Conservation (phyloP, 2,113 vertebrate genomes). For the Rallus limicola region DNA sequence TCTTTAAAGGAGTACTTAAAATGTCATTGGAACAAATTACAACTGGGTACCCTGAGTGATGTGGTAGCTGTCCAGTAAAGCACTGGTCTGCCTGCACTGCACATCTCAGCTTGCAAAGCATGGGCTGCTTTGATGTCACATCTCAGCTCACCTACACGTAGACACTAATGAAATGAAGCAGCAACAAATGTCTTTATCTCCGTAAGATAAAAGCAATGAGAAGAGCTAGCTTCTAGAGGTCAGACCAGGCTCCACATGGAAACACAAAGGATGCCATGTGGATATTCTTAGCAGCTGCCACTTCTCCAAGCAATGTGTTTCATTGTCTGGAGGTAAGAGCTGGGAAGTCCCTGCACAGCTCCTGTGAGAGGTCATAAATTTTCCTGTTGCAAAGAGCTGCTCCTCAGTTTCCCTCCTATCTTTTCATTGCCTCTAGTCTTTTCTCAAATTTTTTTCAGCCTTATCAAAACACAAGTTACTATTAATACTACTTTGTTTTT, state of each 20-base stretch:
- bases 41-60: neutral
- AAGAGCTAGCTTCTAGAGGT: neutral
- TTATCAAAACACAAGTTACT: neutral
- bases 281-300: neutral
- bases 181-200: accelerated
- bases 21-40: neutral
- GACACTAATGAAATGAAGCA: neutral
- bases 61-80: neutral
- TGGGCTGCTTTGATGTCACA: neutral
- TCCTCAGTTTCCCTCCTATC: neutral
- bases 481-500: neutral
- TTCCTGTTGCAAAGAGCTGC: neutral
- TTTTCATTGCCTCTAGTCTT: neutral
- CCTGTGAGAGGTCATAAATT: neutral
- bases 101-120: neutral
- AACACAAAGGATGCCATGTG: neutral
- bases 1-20: neutral
- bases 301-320: neutral
- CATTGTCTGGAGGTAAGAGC: neutral
- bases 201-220: neutral
- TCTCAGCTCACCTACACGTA: accelerated
- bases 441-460: neutral
- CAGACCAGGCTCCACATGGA: neutral
- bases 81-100: neutral
- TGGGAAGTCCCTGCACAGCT: neutral